These are phyloP conservation scores for Anseranas semipalmata DNA, from an alignment of 2,113 vertebrate genomes.

Conservation along the genomic window DNA sequence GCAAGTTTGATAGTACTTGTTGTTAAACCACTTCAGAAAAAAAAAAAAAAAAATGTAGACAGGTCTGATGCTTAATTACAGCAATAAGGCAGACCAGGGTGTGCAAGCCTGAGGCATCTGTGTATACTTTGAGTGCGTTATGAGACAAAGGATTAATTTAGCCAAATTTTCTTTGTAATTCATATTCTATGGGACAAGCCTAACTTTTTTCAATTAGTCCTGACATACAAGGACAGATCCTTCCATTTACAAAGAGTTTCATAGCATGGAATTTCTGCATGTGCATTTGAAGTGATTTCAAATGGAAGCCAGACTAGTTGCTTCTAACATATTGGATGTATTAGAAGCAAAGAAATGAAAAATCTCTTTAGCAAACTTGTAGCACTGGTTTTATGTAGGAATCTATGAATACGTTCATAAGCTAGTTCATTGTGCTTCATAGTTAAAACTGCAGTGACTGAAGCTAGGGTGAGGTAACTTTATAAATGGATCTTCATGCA, in stretches of 20 bases:
- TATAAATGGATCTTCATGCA: not conserved
- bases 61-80: slow-evolving; percentile 4
- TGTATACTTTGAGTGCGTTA: not conserved
- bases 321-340: not conserved
- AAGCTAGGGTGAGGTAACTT: not conserved
- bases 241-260: not conserved
- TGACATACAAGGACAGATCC: not conserved
- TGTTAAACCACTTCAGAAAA: not conserved
- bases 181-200: not conserved
- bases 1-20: not conserved
- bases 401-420: slow-evolving; percentile 1
- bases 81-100: not conserved
- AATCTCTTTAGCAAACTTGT: slow-evolving; percentile 11
- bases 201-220: not conserved
- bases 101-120: not conserved
- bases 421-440: not conserved
- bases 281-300: not conserved
- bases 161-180: not conserved
- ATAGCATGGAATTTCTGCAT: not conserved
- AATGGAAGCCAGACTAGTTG: not conserved
- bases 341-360: slow-evolving; percentile 16
- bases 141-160: slow-evolving; percentile 1
- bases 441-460: not conserved
- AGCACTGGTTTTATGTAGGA: not conserved
- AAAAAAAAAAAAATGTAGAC: not conserved